Conservation (phyloP, 2,888 invertebrate genomes). For the Hirtodrosophila histrioides region DNA sequence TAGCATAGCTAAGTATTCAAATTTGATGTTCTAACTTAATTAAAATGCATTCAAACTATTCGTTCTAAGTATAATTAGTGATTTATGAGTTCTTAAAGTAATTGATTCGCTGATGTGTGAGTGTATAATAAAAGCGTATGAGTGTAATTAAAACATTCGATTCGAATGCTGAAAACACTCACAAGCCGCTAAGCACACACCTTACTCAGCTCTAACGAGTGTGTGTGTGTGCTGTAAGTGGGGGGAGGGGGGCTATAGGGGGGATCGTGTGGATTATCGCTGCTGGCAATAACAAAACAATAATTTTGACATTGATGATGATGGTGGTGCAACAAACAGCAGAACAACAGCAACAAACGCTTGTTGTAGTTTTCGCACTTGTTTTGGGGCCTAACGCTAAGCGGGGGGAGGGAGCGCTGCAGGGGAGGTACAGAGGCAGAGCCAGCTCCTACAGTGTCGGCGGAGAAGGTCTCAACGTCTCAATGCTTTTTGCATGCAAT, state of each 20-base stretch:
- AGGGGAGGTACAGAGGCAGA: not conserved
- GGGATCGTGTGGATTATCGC: constrained; percentile 17
- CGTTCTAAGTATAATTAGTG: constrained; percentile 1
- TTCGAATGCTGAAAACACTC: constrained; percentile 33
- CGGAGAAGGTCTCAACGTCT: constrained; percentile 18
- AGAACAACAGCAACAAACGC: constrained; percentile 30
- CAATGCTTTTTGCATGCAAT: constrained; percentile 50
- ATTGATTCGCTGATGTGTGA: constrained; percentile 1
- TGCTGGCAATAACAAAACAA: constrained; percentile 67
- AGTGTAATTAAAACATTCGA: constrained; percentile 40
- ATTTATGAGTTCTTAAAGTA: too few relatives aligned
- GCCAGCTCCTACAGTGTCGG: not conserved
- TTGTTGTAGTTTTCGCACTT: constrained; percentile 61
- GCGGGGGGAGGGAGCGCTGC: not conserved
- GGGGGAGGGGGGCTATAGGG: not conserved
- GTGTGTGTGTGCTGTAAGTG: not conserved
- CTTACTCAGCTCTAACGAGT: not conserved
- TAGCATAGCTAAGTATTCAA: too few relatives aligned
- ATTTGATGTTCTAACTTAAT: too few relatives aligned
- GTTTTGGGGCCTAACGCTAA: constrained; percentile 9
- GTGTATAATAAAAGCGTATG: not conserved
- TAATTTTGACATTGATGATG: constrained; percentile 77
- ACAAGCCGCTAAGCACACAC: constrained; percentile 3
- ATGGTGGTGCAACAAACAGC: constrained; percentile 46
- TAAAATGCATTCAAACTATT: constrained; percentile 12